Evolutionary conservation across 2,113 vertebrate genomes (phyloP), one percentile per base, ranked within the genome.

Genomic region (Vidua chalybeata): DNA sequence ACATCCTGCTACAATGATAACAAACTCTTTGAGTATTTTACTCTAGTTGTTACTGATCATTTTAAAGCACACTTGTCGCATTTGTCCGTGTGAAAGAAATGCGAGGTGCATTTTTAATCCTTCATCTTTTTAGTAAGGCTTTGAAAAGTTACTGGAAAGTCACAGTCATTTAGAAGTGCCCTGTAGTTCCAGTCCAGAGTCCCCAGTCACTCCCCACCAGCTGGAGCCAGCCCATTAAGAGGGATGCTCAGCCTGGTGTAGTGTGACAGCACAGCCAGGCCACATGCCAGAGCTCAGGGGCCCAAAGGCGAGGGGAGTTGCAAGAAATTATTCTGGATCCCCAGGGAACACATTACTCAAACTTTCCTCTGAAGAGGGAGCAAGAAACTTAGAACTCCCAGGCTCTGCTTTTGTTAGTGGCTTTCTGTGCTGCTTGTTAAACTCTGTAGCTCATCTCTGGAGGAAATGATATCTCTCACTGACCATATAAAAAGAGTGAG

Each of bases 121-220:
- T 9, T 73, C 72, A 52, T 15, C 23, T 31, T 79, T 84, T 89
- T n/a, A 68, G 11, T 19, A 62, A 68, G 24, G 24, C 7, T 90
- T 81, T 69, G 77, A 73, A 89, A n/a, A 81, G 11, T 54, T 9
- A 10, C 46, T 94, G 46, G 10, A 35, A 81, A 41, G 14, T n/a
- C 28, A 33, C 0, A 3, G 22, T 46, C 37, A 21, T 2, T 5
- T n/a, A 54, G 55, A 67, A 67, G 7, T 30, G 31, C 3, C 12
- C 19, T 12, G 0, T 4, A n/a, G 14, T 4, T 61, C 24, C 49
- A 35, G 12, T 18, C 8, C 1, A 2, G 35, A 48, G 45, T 9
- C 5, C 10, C 11, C 20, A 24, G 1, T 0, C 1, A 0, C 4
- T 31, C 20, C 6, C 18, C 43, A 9, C 10, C 33, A 49, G 41